A percentile compares a stretch with the other conserved stretches of the same genome.
Evolutionary conservation across 64 coral and sea anemone species (phyloP).

Genomic region (Dendronephthya gigantea): DNA sequence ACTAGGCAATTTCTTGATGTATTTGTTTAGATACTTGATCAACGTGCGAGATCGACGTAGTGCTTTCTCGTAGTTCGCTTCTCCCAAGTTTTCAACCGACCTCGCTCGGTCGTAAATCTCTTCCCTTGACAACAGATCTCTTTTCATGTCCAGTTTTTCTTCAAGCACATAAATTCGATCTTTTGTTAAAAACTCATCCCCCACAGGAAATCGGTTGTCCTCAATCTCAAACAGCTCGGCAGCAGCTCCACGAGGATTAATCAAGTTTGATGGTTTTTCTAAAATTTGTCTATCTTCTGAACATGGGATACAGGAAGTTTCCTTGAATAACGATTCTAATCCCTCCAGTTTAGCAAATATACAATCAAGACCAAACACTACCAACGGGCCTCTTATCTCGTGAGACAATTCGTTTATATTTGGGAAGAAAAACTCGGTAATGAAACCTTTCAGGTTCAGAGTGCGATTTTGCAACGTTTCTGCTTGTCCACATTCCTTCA

Average conservation of each 20-base stretch:
- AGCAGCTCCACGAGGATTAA: not conserved
- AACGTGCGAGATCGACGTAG: slow-evolving; percentile 40
- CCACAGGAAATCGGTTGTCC: slow-evolving; percentile 72
- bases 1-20: slow-evolving; percentile 37
- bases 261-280: not conserved
- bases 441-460: not conserved
- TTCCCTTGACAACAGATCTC: slow-evolving; percentile 56
- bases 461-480: not conserved
- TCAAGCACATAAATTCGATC: slow-evolving; percentile 57
- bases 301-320: not conserved
- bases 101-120: slow-evolving; percentile 63
- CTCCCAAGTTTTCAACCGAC: slow-evolving; percentile 40
- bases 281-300: not conserved
- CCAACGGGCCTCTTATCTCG: not conserved
- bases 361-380: not conserved
- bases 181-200: slow-evolving; percentile 37
- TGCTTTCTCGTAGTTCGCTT: slow-evolving; percentile 41
- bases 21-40: slow-evolving; percentile 60
- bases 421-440: not conserved
- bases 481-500: not conserved
- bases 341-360: not conserved
- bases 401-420: not conserved
- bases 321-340: not conserved
- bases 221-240: slow-evolving; percentile 51
- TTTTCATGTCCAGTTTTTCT: slow-evolving; percentile 85